Conservation (phyloP, 2,888 invertebrate genomes). For the Drosophila aldrichi region DNA sequence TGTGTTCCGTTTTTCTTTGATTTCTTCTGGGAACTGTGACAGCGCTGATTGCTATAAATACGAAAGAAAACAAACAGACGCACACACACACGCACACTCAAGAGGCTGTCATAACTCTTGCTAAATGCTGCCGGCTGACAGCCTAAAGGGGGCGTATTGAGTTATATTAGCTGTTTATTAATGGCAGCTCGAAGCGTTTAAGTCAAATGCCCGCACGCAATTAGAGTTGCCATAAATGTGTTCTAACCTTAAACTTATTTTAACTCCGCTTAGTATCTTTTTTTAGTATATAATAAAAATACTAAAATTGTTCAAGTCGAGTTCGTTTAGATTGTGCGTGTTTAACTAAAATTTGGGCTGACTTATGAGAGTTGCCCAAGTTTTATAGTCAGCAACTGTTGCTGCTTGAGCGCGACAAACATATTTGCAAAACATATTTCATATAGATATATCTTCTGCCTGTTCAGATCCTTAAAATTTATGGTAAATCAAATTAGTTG, state of each 20-base stretch:
- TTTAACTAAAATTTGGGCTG: no score
- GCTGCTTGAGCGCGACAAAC: neutral
- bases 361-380: neutral
- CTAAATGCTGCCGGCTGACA: slow-evolving; percentile 53
- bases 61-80: slow-evolving; percentile 25
- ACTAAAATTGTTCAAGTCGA: neutral
- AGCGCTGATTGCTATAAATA: slow-evolving; percentile 60
- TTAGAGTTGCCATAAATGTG: slow-evolving; percentile 12
- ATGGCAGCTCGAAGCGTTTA: slow-evolving; percentile 55
- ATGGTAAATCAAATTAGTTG: slow-evolving; percentile 23
- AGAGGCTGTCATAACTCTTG: slow-evolving; percentile 50
- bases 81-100: slow-evolving; percentile 1
- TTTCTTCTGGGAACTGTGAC: slow-evolving; percentile 30
- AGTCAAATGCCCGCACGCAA: slow-evolving; percentile 4
- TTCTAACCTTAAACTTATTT: neutral
- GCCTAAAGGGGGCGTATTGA: slow-evolving; percentile 54
- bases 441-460: neutral
- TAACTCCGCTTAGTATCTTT: no score
- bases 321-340: neutral
- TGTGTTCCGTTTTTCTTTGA: slow-evolving; percentile 8
- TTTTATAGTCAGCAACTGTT: neutral
- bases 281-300: neutral
- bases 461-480: neutral
- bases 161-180: slow-evolving; percentile 65
- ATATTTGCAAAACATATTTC: neutral